Base-by-base conservation (phyloP, 2,888 invertebrate genomes). In the Lymantria monacha region DNA sequence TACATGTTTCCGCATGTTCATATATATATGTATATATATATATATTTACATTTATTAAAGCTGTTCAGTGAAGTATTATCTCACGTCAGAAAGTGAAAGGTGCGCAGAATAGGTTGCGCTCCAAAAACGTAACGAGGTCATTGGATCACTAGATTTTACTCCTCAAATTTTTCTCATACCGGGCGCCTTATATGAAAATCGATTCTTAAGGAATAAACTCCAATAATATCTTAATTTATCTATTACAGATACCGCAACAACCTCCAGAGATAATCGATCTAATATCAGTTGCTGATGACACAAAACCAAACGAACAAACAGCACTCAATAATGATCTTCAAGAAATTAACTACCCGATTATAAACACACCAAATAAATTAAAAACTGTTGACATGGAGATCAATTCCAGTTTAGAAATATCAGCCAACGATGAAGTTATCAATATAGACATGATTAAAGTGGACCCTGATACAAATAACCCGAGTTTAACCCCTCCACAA, bases 381-480 rank as follows among this genome's bases (percentile, higher is more conserved):
- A 85, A 76, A 68, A 82, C 74, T 0, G 66, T 83, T 0, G 75
- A 81, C 3, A 76, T 81, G 0, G 57, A 76, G 46, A 77, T 76
- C 30, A 74, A 83, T 51, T 79, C 82, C 0, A 80, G 80, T 8
- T 56, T 87, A 60, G 87, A 87, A 67, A 85, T 87, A 55, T 86
- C 81, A 0, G 75, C 74, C 42, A 69, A 78, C 1, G 66, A 85
- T 3, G 69, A 86, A 56, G 49, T 68, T 0, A 61, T 85, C 0
- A 83, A 77, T 9, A 79, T 85, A 0, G 74, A 82, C 30, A 59
- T 85, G 0, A 59, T 79, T 0, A 71, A 80, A 69, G 59, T 78
- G 0, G 66, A 66, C 3, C 61, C 51, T 0, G 22, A 36, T n/a
- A n/a, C n/a, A 0, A 42, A 57, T 8, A 30, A 31, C 0, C 52